These are phyloP conservation scores for Eupsittula cactorum DNA, from an alignment of 2,113 vertebrate species.

Conservation along the genomic window DNA sequence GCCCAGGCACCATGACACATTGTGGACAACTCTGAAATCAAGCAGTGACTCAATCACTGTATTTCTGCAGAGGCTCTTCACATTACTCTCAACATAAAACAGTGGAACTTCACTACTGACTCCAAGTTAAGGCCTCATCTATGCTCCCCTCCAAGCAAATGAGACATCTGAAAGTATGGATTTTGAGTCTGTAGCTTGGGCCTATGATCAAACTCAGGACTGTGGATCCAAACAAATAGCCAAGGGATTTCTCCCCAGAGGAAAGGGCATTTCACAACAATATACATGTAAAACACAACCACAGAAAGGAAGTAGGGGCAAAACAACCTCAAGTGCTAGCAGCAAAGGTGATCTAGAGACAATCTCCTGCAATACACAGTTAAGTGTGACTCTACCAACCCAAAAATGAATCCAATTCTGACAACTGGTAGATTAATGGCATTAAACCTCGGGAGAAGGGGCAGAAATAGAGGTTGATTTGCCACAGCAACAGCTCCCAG, in stretches of 20 bases:
- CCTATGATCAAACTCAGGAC: background rate
- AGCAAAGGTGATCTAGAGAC: background rate
- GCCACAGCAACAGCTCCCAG: background rate
- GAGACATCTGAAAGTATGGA: background rate
- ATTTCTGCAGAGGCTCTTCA: background rate
- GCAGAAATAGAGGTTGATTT: background rate
- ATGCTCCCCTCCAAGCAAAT: background rate
- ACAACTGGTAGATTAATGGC: background rate
- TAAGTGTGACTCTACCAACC: background rate
- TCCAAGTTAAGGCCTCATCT: background rate
- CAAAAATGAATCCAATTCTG: background rate
- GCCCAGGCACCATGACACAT: background rate
- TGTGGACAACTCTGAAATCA: background rate
- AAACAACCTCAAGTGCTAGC: background rate
- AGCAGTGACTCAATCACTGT: background rate
- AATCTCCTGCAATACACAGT: background rate
- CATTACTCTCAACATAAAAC: background rate
- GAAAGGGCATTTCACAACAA: background rate
- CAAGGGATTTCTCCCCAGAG: background rate
- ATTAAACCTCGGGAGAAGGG: background rate
- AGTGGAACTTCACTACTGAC: background rate
- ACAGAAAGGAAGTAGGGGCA: background rate
- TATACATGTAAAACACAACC: background rate
- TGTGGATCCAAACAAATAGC: background rate
- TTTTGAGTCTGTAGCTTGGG: background rate